A percentile compares a stretch with the other conserved stretches of the same genome.
Conservation (phyloP, 2,797 vertebrate genomes). For the Alauda arvensis region DNA sequence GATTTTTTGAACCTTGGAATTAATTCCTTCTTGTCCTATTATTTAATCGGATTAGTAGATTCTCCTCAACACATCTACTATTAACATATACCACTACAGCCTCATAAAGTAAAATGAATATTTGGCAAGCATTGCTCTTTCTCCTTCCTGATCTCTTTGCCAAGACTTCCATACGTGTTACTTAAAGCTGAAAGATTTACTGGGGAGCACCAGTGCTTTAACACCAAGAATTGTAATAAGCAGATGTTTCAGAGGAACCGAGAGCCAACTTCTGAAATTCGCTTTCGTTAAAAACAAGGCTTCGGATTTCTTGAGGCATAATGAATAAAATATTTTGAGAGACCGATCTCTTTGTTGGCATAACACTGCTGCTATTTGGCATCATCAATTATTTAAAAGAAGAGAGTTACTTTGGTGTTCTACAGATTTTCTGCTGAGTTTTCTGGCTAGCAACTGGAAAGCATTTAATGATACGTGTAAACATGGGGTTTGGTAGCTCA, state of each 20-base stretch:
- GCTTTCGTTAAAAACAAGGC: slow-evolving; percentile 16
- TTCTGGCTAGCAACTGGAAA: slow-evolving; percentile 36
- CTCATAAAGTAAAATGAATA: slow-evolving; percentile 17
- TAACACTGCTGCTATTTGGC: slow-evolving; percentile 52
- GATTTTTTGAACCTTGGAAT: slow-evolving; percentile 16
- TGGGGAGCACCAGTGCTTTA: slow-evolving; percentile 37
- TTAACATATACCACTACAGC: slow-evolving; percentile 10
- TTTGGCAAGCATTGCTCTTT: slow-evolving; percentile 5
- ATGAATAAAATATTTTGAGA: slow-evolving; percentile 60
- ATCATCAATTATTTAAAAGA: slow-evolving; percentile 56
- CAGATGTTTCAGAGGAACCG: slow-evolving; percentile 60
- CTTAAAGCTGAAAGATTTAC: slow-evolving; percentile 55
- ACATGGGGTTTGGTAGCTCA: neutral
- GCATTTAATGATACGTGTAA: slow-evolving; percentile 44
- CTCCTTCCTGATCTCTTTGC: slow-evolving; percentile 39
- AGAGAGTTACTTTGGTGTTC: slow-evolving; percentile 30
- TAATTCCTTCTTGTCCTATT: slow-evolving; percentile 8
- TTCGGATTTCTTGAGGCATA: slow-evolving; percentile 40
- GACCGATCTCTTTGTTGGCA: slow-evolving; percentile 46
- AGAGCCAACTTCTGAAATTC: slow-evolving; percentile 2
- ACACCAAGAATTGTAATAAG: slow-evolving; percentile 43
- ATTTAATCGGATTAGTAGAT: slow-evolving; percentile 32
- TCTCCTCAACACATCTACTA: slow-evolving; percentile 1
- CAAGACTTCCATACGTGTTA: slow-evolving; percentile 44
- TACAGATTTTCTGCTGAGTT: slow-evolving; percentile 45